Evolutionary conservation across 2,888 invertebrate genomes (phyloP).

Genomic region (Geophilus truncorum): DNA sequence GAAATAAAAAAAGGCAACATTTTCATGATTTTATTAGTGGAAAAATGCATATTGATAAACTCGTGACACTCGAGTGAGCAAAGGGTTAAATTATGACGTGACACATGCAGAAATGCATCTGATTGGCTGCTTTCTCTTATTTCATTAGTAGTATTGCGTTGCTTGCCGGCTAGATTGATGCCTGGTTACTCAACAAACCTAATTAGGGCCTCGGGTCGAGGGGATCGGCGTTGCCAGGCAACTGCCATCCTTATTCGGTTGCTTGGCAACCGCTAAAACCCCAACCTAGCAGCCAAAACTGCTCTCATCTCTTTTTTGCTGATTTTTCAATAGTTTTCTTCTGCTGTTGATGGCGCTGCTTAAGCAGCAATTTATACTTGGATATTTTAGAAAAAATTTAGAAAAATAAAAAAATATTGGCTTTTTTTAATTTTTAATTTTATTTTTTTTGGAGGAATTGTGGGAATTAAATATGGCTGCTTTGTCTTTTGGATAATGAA

Average conservation of each 20-base stretch:
- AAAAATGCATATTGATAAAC: no score
- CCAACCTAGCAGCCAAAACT: not conserved
- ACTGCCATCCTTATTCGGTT: conserved; percentile 10
- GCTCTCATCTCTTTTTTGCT: conserved; percentile 5
- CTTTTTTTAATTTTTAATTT: no score
- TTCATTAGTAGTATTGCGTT: conserved; percentile 18
- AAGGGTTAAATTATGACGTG: not conserved
- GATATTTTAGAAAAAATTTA: no score
- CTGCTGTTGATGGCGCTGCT: not conserved
- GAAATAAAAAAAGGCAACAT: no score
- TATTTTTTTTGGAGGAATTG: no score
- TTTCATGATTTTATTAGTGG: no score
- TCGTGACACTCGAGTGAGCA: not conserved
- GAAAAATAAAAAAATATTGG: not conserved
- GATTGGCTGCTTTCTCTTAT: not conserved
- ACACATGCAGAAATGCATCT: not conserved
- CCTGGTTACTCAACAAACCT: conserved; percentile 15
- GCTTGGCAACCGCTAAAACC: not conserved
- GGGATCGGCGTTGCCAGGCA: conserved; percentile 14
- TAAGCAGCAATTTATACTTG: not conserved
- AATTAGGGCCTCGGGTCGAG: conserved; percentile 22
- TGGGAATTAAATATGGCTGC: no score
- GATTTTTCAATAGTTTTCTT: not conserved
- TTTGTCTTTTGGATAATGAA: no score
- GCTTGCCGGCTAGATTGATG: conserved; percentile 2